Conservation (phyloP, 1,140 invertebrate species). For the Drosophila hydei region DNA sequence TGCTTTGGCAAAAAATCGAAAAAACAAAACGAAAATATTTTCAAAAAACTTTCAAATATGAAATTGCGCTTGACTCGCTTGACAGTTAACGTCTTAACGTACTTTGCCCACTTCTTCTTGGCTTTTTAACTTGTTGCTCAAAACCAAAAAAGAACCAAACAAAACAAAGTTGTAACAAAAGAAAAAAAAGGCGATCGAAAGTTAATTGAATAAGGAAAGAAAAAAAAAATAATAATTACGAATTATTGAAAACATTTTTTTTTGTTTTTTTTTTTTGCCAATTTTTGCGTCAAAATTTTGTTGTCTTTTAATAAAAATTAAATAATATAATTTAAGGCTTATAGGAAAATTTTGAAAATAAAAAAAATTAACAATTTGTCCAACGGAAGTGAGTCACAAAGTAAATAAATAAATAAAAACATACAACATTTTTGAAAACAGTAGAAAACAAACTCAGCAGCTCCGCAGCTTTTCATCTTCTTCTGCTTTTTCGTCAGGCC, state of each 20-base stretch:
- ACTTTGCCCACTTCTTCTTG: constrained; percentile 52
- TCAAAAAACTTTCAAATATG: constrained; percentile 22
- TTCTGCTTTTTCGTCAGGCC: constrained; percentile 31
- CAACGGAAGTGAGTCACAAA: constrained; percentile 42
- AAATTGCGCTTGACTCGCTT: constrained; percentile 27
- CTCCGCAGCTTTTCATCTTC: constrained; percentile 30
- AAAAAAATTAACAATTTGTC: constrained; percentile 39
- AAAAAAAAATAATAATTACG: constrained; percentile 1
- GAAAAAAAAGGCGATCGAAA: constrained; percentile 32
- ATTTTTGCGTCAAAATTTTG: constrained; percentile 53
- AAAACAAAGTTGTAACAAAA: constrained; percentile 44
- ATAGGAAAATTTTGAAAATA: constrained; percentile 70
- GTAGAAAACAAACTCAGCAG: constrained; percentile 67
- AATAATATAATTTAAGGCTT: constrained; percentile 45
- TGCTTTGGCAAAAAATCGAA: constrained; percentile 50
- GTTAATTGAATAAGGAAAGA: constrained; percentile 7
- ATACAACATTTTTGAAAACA: constrained; percentile 58
- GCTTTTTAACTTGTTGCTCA: constrained; percentile 35
- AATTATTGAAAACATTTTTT: not conserved
- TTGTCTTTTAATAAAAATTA: constrained; percentile 25
- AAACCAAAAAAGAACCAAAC: constrained; percentile 42
- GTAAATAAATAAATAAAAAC: constrained; percentile 49
- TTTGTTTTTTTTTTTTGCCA: constrained; percentile 38
- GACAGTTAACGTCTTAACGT: constrained; percentile 10
- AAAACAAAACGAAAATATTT: constrained; percentile 47